phyloP scores from a whole-genome alignment of 2,888 invertebrate species.

The Bhutanitis thaidina region DNA sequence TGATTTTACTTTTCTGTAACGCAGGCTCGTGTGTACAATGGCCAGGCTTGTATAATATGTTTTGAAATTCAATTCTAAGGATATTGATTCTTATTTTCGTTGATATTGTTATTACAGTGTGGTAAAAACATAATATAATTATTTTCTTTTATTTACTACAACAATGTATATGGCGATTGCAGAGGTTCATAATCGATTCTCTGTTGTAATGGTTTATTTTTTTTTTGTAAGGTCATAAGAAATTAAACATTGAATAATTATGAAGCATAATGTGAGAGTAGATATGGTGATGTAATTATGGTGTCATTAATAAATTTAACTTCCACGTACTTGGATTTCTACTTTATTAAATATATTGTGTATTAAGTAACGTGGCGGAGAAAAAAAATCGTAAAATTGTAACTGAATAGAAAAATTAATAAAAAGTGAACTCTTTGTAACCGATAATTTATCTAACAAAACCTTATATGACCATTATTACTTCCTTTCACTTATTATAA shows the following conservation, averaged over 20 bases:
- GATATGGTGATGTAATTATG: constrained; percentile 66
- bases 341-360: constrained; percentile 74
- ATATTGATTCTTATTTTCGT: constrained; percentile 46
- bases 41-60: constrained; percentile 54
- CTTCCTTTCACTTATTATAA: too few species aligned
- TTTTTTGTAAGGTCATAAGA: constrained; percentile 65
- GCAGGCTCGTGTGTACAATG: constrained; percentile 50
- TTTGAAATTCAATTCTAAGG: constrained; percentile 44
- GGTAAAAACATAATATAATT: constrained; percentile 48
- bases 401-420: constrained; percentile 75
- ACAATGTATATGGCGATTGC: constrained; percentile 6
- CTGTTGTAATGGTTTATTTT: constrained; percentile 35
- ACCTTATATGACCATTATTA: not conserved
- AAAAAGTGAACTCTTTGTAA: constrained; percentile 78
- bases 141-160: constrained; percentile 40
- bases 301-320: constrained; percentile 75
- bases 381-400: constrained; percentile 78
- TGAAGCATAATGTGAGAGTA: constrained; percentile 70
- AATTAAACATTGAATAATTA: constrained; percentile 70
- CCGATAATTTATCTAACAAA: constrained; percentile 48
- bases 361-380: constrained; percentile 65
- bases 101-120: constrained; percentile 39
- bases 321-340: constrained; percentile 74
- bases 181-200: constrained; percentile 16
- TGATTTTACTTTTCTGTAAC: constrained; percentile 34